Conservation (phyloP, 2,113 vertebrate species). For the Gallinago undulata region DNA sequence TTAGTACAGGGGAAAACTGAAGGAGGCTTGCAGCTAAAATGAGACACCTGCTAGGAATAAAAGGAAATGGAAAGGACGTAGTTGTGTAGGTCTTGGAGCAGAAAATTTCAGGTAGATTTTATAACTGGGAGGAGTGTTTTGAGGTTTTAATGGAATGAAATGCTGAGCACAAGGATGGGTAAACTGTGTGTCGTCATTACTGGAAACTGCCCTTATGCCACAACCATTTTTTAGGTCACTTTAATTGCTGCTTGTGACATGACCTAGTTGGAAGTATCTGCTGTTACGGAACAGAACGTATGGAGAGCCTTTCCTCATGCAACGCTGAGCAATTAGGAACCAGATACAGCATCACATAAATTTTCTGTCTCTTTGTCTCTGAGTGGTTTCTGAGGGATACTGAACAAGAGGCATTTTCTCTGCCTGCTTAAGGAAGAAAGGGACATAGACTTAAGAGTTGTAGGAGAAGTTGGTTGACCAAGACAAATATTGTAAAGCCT, state of each 20-base stretch:
- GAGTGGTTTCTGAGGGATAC: background rate
- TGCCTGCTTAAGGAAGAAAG: background rate
- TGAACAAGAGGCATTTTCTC: background rate
- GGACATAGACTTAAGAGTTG: background rate
- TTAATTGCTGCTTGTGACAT: background rate
- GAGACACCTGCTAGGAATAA: background rate
- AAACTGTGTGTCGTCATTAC: background rate
- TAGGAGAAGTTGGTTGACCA: background rate
- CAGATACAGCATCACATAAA: background rate
- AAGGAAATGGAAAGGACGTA: background rate
- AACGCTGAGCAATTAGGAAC: background rate
- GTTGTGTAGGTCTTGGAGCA: background rate
- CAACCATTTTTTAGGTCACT: background rate
- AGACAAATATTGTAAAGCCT: background rate
- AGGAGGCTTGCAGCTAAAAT: background rate
- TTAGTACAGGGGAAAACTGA: background rate
- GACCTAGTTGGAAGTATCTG: constrained; percentile 14
- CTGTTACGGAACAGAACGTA: background rate
- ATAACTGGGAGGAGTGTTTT: background rate
- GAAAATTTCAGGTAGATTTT: background rate
- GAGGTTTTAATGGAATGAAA: background rate
- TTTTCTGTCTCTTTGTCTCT: background rate
- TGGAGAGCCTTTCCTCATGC: background rate
- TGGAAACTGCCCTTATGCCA: background rate
- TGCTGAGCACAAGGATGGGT: background rate